phyloP scores from a whole-genome alignment of 2,888 invertebrate genomes.

The Cheilosia impressa region DNA sequence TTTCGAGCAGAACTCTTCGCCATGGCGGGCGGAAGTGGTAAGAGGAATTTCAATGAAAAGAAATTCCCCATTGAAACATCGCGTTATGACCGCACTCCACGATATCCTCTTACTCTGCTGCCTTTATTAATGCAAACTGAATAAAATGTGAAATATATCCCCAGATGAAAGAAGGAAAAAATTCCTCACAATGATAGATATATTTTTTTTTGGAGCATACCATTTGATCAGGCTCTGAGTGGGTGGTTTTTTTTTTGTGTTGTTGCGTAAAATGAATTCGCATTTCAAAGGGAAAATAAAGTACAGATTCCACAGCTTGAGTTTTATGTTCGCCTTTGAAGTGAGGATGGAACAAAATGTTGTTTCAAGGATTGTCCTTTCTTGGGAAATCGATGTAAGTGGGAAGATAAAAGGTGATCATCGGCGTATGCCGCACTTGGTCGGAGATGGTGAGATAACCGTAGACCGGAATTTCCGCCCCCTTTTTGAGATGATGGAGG shows the following conservation, averaged over 20 bases:
- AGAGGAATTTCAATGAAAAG: no score
- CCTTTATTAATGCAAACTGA: background rate
- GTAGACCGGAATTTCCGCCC: background rate
- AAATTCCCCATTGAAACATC: no score
- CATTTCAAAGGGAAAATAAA: background rate
- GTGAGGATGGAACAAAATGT: background rate
- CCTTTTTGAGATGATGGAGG: background rate
- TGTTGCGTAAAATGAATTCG: background rate
- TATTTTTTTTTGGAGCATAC: background rate
- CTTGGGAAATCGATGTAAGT: background rate
- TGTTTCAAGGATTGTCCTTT: background rate
- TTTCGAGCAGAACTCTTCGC: background rate
- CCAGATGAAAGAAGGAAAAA: background rate
- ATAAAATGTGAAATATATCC: constrained; percentile 2
- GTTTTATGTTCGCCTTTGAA: background rate
- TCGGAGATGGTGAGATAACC: background rate
- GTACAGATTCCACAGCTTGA: background rate
- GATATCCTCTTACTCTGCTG: no score
- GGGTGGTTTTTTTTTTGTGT: background rate
- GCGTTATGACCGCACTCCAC: no score
- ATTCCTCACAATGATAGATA: background rate
- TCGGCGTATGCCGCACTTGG: background rate
- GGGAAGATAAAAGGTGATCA: background rate
- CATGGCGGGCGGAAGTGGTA: no score
- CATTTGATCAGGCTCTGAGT: background rate